These are phyloP conservation scores for Heliornis fulica DNA, from an alignment of 2,113 vertebrate genomes.

Conservation along the genomic window DNA sequence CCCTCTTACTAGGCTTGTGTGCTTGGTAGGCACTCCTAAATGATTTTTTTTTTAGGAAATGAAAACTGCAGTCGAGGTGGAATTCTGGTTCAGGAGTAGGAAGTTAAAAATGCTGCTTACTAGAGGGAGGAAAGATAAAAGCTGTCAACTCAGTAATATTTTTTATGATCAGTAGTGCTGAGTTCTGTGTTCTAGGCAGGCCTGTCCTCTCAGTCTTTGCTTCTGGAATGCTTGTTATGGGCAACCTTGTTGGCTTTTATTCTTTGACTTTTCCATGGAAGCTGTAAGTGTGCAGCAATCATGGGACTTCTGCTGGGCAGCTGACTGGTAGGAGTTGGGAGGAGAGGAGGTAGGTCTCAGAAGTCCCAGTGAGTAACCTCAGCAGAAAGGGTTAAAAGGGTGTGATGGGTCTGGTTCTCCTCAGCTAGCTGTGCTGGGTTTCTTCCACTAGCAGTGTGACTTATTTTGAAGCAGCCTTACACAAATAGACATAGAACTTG, in stretches of 20 bases:
- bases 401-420: background rate
- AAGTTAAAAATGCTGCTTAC: background rate
- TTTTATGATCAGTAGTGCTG: background rate
- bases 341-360: background rate
- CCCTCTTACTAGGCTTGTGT: background rate
- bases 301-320: background rate
- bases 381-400: background rate
- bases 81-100: background rate
- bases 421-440: background rate
- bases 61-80: background rate
- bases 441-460: background rate
- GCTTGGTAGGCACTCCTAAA: background rate
- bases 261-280: background rate
- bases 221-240: background rate
- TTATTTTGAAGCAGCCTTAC: background rate
- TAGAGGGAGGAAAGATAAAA: background rate
- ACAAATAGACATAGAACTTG: background rate
- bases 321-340: background rate
- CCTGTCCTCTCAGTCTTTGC: background rate
- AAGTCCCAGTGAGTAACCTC: background rate
- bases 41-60: background rate
- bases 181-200: background rate
- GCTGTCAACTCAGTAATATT: background rate
- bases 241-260: background rate
- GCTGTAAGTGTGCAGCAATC: background rate